These are phyloP conservation scores for Lithosia quadra DNA, from an alignment of 2,888 invertebrate species.

Conservation along the genomic window DNA sequence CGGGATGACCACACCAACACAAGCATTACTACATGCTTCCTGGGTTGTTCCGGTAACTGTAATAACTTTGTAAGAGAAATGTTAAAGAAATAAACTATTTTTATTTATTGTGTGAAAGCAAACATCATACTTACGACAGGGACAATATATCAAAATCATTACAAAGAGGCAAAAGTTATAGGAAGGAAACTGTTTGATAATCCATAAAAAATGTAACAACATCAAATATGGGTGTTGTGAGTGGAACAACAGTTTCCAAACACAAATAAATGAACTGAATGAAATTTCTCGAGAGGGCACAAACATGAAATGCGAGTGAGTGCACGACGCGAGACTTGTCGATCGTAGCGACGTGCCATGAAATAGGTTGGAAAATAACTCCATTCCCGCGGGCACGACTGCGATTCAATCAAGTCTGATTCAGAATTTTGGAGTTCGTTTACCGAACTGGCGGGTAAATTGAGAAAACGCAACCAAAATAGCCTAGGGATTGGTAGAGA, in stretches of 20 bases:
- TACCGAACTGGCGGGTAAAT: slow-evolving; percentile 74
- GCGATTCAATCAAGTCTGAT: slow-evolving; percentile 85
- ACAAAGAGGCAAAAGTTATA: slow-evolving; percentile 35
- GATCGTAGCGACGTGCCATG: slow-evolving; percentile 69
- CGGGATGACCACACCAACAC: too few relatives aligned
- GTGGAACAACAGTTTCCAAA: slow-evolving; percentile 75
- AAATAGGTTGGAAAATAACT: slow-evolving; percentile 85
- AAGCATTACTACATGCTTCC: too few relatives aligned
- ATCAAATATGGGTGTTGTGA: slow-evolving; percentile 66
- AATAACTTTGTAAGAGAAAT: too few relatives aligned
- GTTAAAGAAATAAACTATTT: too few relatives aligned
- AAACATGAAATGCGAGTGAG: slow-evolving; percentile 70
- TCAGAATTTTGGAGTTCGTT: slow-evolving; percentile 85
- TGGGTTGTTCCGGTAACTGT: too few relatives aligned
- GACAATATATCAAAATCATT: slow-evolving; percentile 21
- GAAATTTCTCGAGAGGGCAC: slow-evolving; percentile 80
- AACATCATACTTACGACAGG: not conserved
- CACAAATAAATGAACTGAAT: slow-evolving; percentile 84
- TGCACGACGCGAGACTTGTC: slow-evolving; percentile 63
- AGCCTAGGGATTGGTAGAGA: slow-evolving; percentile 64
- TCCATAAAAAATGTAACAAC: slow-evolving; percentile 63
- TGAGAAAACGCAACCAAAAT: slow-evolving; percentile 71
- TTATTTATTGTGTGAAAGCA: not conserved
- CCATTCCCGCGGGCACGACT: slow-evolving; percentile 80
- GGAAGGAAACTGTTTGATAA: slow-evolving; percentile 56